phyloP scores from a whole-genome alignment of 1,140 invertebrate genomes.

The Hycleus phaleratus region DNA sequence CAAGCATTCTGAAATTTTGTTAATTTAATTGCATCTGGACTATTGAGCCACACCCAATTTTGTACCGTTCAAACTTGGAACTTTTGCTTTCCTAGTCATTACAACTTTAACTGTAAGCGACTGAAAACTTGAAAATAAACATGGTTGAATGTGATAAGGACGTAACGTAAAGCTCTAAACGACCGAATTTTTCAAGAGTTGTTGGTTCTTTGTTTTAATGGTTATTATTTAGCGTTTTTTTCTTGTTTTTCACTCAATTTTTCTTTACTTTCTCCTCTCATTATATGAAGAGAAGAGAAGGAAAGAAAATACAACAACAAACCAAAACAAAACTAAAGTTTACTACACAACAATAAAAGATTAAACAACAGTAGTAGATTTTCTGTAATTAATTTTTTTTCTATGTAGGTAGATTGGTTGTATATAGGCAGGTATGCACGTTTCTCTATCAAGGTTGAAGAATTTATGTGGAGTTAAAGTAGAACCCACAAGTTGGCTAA shows the following conservation, averaged over 20 bases:
- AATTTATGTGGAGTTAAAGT: constrained; percentile 2
- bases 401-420: no score
- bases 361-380: no score
- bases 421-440: no score
- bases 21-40: no score
- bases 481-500: constrained; percentile 3
- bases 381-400: no score
- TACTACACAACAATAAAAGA: no score
- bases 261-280: constrained; percentile 6
- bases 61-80: background rate
- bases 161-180: constrained; percentile 2
- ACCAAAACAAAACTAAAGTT: no score
- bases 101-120: constrained; percentile 10
- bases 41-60: no score
- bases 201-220: constrained; percentile 11
- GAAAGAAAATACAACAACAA: no score
- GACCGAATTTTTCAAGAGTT: constrained; percentile 13
- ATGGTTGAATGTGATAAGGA: constrained; percentile 11
- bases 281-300: no score
- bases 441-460: no score
- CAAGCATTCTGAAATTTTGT: no score
- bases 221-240: constrained; percentile 7
- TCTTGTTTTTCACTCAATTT: constrained; percentile 4
- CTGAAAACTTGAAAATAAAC: constrained; percentile 14
- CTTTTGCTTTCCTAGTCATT: constrained; percentile 14